Conservation (phyloP, 2,797 vertebrate species). For the Neoniphon sammara region DNA sequence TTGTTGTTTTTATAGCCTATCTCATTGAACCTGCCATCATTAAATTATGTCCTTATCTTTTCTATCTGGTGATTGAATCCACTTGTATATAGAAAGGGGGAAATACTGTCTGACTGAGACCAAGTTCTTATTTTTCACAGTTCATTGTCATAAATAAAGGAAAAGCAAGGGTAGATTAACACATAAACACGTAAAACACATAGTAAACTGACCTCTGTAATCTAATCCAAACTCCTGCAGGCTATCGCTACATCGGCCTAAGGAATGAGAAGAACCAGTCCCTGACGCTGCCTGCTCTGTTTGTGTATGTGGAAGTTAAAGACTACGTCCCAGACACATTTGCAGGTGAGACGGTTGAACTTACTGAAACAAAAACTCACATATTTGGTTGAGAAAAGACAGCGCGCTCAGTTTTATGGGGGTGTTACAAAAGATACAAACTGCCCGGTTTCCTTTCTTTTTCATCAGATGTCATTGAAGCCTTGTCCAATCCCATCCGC, state of each 20-base stretch:
- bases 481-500: constrained; percentile 96
- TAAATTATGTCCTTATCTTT: too few species aligned
- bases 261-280: constrained; percentile 97
- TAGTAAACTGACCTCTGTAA: neutral
- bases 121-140: neutral
- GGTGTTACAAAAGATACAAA: neutral
- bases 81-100: neutral
- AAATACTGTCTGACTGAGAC: neutral
- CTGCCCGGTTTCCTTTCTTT: neutral
- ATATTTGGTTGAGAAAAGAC: neutral
- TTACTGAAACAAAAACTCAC: neutral
- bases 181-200: neutral
- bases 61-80: too few species aligned
- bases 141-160: neutral
- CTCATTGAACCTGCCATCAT: neutral
- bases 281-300: constrained; percentile 91
- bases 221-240: constrained; percentile 71
- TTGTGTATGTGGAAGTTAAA: constrained; percentile 97
- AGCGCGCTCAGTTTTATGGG: neutral
- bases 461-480: constrained; percentile 93
- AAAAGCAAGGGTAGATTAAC: neutral
- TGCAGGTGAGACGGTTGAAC: constrained; percentile 83
- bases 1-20: too few species aligned
- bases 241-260: constrained; percentile 95
- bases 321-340: constrained; percentile 99